These are phyloP conservation scores for Forbesichthys papilliferus DNA, from an alignment of 2,113 vertebrate genomes.

Conservation along the genomic window DNA sequence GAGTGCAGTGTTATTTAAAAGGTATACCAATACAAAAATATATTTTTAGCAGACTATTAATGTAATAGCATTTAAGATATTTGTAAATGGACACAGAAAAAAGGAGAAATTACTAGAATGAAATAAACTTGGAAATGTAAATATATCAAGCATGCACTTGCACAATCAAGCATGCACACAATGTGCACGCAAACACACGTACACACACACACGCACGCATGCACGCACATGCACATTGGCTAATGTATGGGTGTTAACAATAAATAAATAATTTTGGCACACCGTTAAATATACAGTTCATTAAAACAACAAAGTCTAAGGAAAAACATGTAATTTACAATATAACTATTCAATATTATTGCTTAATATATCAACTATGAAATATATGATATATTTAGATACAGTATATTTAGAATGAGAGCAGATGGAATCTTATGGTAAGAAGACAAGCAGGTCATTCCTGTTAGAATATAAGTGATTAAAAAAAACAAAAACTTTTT, in stretches of 20 bases:
- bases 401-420: slow-evolving; percentile 8
- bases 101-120: slow-evolving; percentile 21
- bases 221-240: background rate
- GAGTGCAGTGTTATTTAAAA: slow-evolving; percentile 8
- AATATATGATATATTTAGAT: background rate
- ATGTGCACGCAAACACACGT: slow-evolving; percentile 8
- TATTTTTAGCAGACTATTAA: too few relatives aligned
- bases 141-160: slow-evolving; percentile 27
- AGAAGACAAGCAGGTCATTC: background rate
- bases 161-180: background rate
- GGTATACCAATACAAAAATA: slow-evolving; percentile 6
- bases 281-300: background rate
- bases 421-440: slow-evolving; percentile 12
- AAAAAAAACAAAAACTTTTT: slow-evolving; percentile 23
- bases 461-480: slow-evolving; percentile 1
- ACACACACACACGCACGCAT: background rate
- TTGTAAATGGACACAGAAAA: slow-evolving; percentile 37
- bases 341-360: slow-evolving; percentile 9
- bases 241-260: too few relatives aligned
- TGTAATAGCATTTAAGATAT: slow-evolving; percentile 4
- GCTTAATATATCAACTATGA: slow-evolving; percentile 5
- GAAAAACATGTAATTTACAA: background rate
- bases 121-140: slow-evolving; percentile 22
- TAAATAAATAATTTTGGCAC: too few relatives aligned
- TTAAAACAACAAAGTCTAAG: slow-evolving; percentile 4